A percentile compares a stretch with the other conserved stretches of the same genome.
Evolutionary conservation across 1,140 invertebrate species (phyloP).

Genomic region (Hyphantria cunea): DNA sequence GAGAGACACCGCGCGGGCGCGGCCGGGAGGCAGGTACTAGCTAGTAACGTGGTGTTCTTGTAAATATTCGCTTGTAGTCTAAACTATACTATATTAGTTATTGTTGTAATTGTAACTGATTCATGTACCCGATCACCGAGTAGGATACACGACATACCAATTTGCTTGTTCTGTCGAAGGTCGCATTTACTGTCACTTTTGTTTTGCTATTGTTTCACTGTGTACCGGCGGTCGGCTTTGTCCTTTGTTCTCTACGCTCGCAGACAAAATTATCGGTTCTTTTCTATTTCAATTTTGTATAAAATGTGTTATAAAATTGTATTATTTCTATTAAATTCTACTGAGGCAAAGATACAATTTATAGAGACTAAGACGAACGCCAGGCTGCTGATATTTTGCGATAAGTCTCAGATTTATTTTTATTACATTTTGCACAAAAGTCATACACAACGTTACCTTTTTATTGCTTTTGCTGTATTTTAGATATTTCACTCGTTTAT

Average conservation of each 20-base stretch:
- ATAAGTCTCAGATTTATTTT: too few species aligned
- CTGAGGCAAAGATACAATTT: too few species aligned
- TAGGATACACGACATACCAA: conserved; percentile 28
- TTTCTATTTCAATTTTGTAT: too few species aligned
- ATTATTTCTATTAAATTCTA: too few species aligned
- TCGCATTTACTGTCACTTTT: too few species aligned
- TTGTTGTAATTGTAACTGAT: conserved; percentile 42
- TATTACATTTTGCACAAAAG: conserved; percentile 4
- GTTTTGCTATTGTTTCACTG: too few species aligned
- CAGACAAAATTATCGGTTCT: too few species aligned
- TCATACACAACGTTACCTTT: conserved; percentile 20
- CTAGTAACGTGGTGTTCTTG: conserved; percentile 58
- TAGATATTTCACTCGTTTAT: conserved; percentile 7
- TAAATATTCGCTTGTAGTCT: conserved; percentile 73
- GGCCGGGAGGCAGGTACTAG: conserved; percentile 58
- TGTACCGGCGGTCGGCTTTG: too few species aligned
- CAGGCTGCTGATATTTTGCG: too few species aligned
- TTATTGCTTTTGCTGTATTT: conserved; percentile 13
- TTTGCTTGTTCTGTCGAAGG: conserved; percentile 33
- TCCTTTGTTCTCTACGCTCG: too few species aligned
- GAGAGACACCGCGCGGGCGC: conserved; percentile 10
- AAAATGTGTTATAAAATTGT: too few species aligned
- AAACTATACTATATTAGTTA: conserved; percentile 53
- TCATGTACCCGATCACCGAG: conserved; percentile 35
- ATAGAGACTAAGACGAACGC: too few species aligned